phyloP scores from a whole-genome alignment of 2,888 invertebrate genomes.

The Epirrhoe alternata region DNA sequence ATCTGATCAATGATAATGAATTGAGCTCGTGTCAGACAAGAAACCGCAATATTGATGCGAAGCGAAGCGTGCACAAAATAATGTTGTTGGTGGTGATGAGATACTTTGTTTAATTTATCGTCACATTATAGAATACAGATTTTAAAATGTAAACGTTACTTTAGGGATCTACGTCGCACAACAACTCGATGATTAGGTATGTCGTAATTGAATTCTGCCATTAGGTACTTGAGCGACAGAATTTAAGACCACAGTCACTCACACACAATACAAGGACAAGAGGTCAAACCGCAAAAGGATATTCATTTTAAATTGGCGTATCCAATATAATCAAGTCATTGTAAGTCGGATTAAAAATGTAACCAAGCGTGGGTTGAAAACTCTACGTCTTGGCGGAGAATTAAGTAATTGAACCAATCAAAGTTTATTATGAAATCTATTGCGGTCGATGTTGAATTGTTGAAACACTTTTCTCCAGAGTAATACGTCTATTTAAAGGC shows the following conservation, averaged over 20 bases:
- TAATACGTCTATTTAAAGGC: conserved; percentile 15
- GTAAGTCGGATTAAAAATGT: conserved; percentile 49
- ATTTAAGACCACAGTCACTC: conserved; percentile 22
- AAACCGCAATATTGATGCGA: conserved; percentile 65
- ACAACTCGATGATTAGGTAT: background rate
- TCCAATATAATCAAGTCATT: conserved; percentile 40
- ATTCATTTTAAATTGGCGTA: conserved; percentile 40
- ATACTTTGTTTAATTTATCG: conserved; percentile 2
- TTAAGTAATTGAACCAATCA: conserved; percentile 71
- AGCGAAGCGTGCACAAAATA: conserved; percentile 42
- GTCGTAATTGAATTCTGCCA: background rate
- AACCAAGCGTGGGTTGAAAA: conserved; percentile 52
- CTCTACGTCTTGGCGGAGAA: conserved; percentile 56
- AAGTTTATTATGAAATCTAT: conserved; percentile 61
- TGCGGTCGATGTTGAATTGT: conserved; percentile 53
- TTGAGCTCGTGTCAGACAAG: conserved; percentile 51
- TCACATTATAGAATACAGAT: background rate
- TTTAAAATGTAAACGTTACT: background rate
- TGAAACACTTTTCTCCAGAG: conserved; percentile 48
- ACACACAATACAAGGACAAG: conserved; percentile 18
- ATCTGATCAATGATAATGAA: conserved; percentile 40
- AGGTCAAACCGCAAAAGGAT: conserved; percentile 30
- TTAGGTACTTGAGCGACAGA: conserved; percentile 4
- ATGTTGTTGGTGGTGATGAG: conserved; percentile 40
- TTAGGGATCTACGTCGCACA: background rate